These are phyloP conservation scores for Trigoniulus corallinus DNA, from an alignment of 1,140 invertebrate species.

Conservation along the genomic window DNA sequence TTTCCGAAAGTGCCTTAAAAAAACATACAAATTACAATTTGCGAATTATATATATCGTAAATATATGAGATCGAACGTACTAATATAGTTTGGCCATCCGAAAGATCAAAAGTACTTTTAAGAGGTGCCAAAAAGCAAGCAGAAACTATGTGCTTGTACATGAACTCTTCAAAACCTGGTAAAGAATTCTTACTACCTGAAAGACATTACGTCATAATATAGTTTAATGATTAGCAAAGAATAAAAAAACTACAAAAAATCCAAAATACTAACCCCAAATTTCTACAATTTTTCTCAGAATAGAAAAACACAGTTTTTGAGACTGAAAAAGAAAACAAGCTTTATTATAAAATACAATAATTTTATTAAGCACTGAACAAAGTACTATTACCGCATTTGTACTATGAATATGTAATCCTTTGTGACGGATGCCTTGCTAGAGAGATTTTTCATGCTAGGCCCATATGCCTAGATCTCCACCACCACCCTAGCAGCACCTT, in stretches of 20 bases:
- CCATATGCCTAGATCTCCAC: too few species aligned
- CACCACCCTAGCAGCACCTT: too few species aligned
- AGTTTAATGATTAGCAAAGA: neutral
- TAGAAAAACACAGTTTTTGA: constrained; percentile 38
- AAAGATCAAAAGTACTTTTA: constrained; percentile 35
- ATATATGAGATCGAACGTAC: too few species aligned
- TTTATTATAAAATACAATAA: neutral
- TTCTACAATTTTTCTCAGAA: constrained; percentile 33
- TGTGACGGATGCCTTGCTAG: too few species aligned
- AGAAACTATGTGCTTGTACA: constrained; percentile 35
- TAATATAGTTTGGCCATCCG: constrained; percentile 33
- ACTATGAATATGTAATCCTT: too few species aligned
- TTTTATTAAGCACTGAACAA: too few species aligned
- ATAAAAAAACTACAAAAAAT: constrained; percentile 11
- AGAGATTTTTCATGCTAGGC: too few species aligned
- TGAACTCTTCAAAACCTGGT: constrained; percentile 31
- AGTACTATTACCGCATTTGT: too few species aligned
- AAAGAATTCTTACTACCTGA: constrained; percentile 23
- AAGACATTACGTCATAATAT: constrained; percentile 6
- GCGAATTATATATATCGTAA: too few species aligned
- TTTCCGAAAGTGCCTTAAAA: constrained; percentile 28
- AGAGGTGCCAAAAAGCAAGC: constrained; percentile 38
- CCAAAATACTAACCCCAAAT: constrained; percentile 30
- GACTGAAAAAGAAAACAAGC: constrained; percentile 17
- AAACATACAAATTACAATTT: constrained; percentile 1